phyloP scores from a whole-genome alignment of 2,888 invertebrate species.

The Cantharis nigra region DNA sequence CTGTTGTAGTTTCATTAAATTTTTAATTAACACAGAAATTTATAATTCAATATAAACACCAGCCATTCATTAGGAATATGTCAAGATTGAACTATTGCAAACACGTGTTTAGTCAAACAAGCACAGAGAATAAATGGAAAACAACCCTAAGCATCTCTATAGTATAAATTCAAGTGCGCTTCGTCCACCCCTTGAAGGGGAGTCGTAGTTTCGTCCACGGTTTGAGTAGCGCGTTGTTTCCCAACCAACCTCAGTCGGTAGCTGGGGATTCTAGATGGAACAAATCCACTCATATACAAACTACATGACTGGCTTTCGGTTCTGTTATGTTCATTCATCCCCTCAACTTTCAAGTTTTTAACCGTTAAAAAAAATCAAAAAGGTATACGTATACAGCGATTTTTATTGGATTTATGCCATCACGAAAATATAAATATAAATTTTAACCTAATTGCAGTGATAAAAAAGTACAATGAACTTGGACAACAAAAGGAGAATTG shows the following conservation, averaged over 20 bases:
- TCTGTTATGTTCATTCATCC: background rate
- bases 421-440: background rate
- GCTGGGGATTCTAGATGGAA: background rate
- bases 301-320: background rate
- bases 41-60: conserved; percentile 11
- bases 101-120: conserved; percentile 14
- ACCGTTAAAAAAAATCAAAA: background rate
- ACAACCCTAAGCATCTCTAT: conserved; percentile 2
- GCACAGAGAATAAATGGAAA: conserved; percentile 8
- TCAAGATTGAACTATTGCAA: conserved; percentile 12
- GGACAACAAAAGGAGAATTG: background rate
- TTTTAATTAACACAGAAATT: conserved; percentile 38
- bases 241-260: background rate
- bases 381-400: background rate
- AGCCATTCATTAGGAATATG: conserved; percentile 2
- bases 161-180: background rate
- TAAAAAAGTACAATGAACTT: background rate
- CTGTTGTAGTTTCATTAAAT: background rate
- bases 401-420: background rate
- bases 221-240: background rate
- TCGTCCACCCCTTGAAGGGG: conserved; percentile 8
- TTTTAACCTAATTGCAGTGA: background rate
- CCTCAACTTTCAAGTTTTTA: background rate
- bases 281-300: background rate
- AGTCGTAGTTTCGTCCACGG: conserved; percentile 1